Conservation (phyloP, 2,888 invertebrate species). For the Dendrolimus pini region DNA sequence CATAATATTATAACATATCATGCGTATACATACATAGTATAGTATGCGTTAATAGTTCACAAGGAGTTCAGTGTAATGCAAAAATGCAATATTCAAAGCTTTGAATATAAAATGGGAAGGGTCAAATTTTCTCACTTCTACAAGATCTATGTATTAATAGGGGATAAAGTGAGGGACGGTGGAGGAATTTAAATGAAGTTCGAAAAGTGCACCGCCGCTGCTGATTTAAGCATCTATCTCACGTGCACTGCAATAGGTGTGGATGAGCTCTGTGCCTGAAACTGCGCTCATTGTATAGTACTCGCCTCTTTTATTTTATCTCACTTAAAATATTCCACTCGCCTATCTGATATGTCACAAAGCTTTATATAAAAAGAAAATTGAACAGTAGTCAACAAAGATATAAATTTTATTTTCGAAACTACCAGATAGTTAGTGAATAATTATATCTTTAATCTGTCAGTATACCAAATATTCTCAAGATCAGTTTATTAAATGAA, state of each 20-base stretch:
- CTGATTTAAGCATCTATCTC: slow-evolving; percentile 34
- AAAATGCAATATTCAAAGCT: neutral
- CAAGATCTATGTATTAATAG: slow-evolving; percentile 38
- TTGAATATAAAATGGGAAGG: neutral
- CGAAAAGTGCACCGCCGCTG: slow-evolving; percentile 15
- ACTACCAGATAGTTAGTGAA: no score
- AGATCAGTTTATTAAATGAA: no score
- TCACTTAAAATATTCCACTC: slow-evolving; percentile 23
- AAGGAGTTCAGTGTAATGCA: no score
- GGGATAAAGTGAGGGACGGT: slow-evolving; percentile 30
- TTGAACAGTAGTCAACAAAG: no score
- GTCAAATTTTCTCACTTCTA: neutral
- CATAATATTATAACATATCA: no score
- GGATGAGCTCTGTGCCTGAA: neutral
- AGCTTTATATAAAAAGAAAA: no score
- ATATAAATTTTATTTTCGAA: no score
- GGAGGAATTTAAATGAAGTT: slow-evolving; percentile 40
- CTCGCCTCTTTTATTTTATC: slow-evolving; percentile 18
- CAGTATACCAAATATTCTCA: no score
- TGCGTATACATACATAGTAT: no score
- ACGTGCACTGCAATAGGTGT: slow-evolving; percentile 25
- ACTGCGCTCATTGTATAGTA: neutral
- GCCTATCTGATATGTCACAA: no score
- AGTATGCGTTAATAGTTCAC: no score
- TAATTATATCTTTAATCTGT: no score